A percentile compares a stretch with the other conserved stretches of the same genome.
Conservation (phyloP, 2,113 vertebrate genomes). For the Phalacrocorax brasilianus region DNA sequence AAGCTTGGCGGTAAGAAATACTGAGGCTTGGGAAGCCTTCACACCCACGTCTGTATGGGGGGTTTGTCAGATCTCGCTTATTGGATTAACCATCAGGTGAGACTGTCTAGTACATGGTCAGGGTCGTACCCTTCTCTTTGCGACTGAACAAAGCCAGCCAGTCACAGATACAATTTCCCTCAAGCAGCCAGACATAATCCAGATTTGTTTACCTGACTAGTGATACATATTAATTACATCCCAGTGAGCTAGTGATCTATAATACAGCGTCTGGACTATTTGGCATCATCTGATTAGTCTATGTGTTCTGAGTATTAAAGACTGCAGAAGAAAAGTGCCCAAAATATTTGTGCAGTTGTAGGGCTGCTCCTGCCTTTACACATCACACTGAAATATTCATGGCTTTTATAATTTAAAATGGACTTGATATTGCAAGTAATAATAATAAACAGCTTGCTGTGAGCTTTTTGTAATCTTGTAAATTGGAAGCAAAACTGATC, state of each 20-base stretch:
- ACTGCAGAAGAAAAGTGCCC: background rate
- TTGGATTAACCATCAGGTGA: background rate
- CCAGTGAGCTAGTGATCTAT: background rate
- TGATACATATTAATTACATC: background rate
- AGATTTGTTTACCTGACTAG: background rate
- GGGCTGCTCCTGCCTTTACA: background rate
- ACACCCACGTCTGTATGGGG: background rate
- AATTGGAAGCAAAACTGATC: background rate
- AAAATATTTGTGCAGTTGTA: background rate
- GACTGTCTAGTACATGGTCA: rapidly evolving
- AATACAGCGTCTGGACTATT: background rate
- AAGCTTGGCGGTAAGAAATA: background rate
- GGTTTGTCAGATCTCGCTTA: background rate
- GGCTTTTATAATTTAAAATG: background rate
- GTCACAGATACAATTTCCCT: background rate
- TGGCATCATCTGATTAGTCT: background rate
- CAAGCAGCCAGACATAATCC: background rate
- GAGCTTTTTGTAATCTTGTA: background rate
- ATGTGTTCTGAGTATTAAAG: background rate
- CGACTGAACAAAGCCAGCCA: background rate
- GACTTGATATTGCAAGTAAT: background rate
- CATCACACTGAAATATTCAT: background rate
- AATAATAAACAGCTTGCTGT: background rate
- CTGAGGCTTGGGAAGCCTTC: background rate
- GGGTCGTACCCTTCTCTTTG: background rate